phyloP scores from a whole-genome alignment of 2,113 vertebrate genomes.

The Zosterops borbonicus region DNA sequence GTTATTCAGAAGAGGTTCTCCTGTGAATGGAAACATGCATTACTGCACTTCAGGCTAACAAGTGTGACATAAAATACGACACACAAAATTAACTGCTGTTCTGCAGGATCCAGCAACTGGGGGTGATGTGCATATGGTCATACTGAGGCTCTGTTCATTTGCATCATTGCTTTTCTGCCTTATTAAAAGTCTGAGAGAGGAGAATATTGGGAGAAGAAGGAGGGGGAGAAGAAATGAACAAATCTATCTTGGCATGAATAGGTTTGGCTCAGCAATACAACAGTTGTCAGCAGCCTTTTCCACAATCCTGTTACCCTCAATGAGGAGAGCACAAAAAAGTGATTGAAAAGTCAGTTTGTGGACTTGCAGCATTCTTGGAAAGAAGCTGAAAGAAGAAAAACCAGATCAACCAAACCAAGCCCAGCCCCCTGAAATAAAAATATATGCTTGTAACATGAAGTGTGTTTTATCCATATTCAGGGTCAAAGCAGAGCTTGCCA shows the following conservation, averaged over 20 bases:
- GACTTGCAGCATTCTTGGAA: constrained; percentile 22
- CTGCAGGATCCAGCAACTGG: not conserved
- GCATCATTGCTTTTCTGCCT: constrained; percentile 20
- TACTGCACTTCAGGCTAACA: constrained; percentile 18
- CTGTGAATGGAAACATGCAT: constrained; percentile 14
- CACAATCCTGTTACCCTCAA: not conserved
- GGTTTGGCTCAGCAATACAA: constrained; percentile 12
- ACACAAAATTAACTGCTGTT: constrained; percentile 8
- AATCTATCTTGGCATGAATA: not conserved
- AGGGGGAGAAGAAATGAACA: not conserved
- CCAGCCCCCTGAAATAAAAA: not conserved
- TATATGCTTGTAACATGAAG: not conserved
- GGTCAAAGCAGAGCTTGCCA: not conserved
- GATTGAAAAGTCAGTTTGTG: constrained; percentile 7
- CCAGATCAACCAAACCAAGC: not conserved
- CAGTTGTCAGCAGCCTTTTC: constrained; percentile 5
- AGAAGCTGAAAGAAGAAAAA: not conserved
- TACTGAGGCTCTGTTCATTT: not conserved
- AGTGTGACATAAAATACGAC: constrained; percentile 33
- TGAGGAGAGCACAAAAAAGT: not conserved
- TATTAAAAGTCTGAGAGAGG: constrained; percentile 9
- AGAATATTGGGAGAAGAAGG: constrained; percentile 4
- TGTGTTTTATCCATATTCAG: not conserved
- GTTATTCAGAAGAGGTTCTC: constrained; percentile 2
- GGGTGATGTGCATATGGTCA: constrained; percentile 15